phyloP scores from a whole-genome alignment of 1,140 invertebrate species.

The Achatina immaculata region DNA sequence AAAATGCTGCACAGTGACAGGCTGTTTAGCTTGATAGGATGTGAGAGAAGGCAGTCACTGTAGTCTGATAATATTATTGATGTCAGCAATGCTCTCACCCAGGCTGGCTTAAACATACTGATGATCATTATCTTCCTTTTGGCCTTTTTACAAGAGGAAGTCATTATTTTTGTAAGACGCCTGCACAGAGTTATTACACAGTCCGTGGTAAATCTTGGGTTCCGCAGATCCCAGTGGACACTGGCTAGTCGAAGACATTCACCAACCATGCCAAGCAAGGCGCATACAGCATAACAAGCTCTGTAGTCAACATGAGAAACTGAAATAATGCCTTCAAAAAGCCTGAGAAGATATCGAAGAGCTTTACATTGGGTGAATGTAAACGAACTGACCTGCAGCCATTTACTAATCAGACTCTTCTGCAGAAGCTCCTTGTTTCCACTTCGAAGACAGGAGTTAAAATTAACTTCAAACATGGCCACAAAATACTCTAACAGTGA shows the following conservation, averaged over 20 bases:
- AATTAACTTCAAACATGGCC: conserved; percentile 17
- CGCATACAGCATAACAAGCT: background rate
- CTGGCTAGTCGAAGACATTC: background rate
- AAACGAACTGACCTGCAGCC: background rate
- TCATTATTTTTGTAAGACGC: background rate
- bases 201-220: background rate
- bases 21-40: background rate
- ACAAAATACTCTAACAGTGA: background rate
- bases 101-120: background rate
- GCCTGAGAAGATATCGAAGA: background rate
- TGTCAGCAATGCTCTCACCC: background rate
- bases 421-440: background rate
- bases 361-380: background rate
- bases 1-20: background rate
- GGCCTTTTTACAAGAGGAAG: background rate
- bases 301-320: background rate
- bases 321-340: background rate
- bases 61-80: background rate
- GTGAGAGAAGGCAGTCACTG: background rate
- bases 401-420: background rate
- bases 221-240: background rate
- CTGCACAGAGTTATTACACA: background rate
- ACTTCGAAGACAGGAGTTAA: background rate
- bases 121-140: background rate
- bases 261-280: background rate